Base-by-base conservation (phyloP, 2,113 vertebrate species). In the Petroica traversi region DNA sequence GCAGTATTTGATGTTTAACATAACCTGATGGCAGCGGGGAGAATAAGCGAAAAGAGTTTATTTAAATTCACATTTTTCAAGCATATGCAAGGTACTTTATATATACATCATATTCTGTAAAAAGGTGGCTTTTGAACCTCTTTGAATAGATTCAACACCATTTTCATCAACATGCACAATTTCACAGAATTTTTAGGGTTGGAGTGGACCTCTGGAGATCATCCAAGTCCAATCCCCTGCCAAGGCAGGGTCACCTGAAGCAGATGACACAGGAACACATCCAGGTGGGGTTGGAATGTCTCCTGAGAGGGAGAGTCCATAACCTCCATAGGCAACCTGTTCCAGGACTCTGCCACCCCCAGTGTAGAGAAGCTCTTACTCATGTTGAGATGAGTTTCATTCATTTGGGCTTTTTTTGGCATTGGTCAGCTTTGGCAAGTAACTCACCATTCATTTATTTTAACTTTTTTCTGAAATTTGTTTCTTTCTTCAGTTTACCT, bases 21-120 rank as follows among this genome's bases (percentile, higher is more conserved):
- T 48, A 58, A 64, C 16, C 14, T 33, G 40, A 12, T 55, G 9
- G 12, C 2, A 5, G 3, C 1, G 5, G 10, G 12, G 2, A 38
- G 52, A 67, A 15, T 18, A 51, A 79, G 55, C 29, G 51, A 28
- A 51, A 72, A 55, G n/a, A 20, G 4, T 43, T 43, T 48, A 13
- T n/a, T 63, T 85, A 75, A 59, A 62, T 91, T 59, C 43, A 66
- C 9, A 6, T 61, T 73, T 48, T 79, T 61, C 49, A 64, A 72
- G 22, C 49, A 24, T 14, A 12, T 38, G 14, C 33, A n/a, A 51
- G 26, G 40, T 17, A 36, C 5, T 48, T 76, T 14, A 40, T 61
- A 9, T 18, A 8, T 38, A 8, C 6, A 4, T 36, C 41, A 10
- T 46, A 18, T 38, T 49, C 43, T 79, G 12, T 72, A 59, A 51